These are phyloP conservation scores for Chaetophractus vellerosus DNA, from an alignment of 2,797 vertebrate genomes.

Conservation along the genomic window DNA sequence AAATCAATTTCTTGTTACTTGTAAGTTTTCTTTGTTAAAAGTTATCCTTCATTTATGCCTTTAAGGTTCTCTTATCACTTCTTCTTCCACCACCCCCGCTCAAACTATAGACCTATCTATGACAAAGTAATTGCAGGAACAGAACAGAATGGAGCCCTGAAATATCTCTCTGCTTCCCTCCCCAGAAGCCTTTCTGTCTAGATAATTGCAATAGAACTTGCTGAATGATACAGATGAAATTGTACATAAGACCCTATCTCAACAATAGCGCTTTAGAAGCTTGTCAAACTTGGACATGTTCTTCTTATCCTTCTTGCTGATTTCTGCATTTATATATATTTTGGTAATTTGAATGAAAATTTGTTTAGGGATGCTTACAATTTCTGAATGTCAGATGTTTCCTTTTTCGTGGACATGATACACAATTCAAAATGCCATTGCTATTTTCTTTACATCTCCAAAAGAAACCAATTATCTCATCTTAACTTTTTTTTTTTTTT, in stretches of 20 bases:
- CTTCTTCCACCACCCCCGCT: background rate
- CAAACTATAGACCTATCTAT: background rate
- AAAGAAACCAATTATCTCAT: constrained; percentile 52
- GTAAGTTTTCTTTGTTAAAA: constrained; percentile 59
- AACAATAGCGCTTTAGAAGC: background rate
- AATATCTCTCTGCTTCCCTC: background rate
- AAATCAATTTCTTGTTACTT: constrained; percentile 1
- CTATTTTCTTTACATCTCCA: constrained; percentile 18
- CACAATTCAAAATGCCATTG: background rate
- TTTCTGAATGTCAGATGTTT: constrained; percentile 51
- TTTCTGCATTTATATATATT: constrained; percentile 36
- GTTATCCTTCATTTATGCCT: constrained; percentile 4
- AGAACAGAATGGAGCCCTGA: constrained; percentile 35
- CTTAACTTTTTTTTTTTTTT: constrained; percentile 13
- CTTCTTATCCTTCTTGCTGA: constrained; percentile 16
- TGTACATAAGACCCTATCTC: background rate
- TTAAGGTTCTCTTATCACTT: background rate
- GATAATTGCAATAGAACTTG: constrained; percentile 19
- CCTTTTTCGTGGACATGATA: constrained; percentile 19
- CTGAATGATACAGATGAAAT: constrained; percentile 60
- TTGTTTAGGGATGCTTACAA: constrained; percentile 16
- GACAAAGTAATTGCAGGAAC: constrained; percentile 10
- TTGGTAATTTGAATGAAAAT: constrained; percentile 59
- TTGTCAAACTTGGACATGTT: constrained; percentile 19
- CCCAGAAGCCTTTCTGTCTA: constrained; percentile 3